These are phyloP conservation scores for Euura lappo DNA, from an alignment of 1,140 invertebrate species.

Conservation along the genomic window DNA sequence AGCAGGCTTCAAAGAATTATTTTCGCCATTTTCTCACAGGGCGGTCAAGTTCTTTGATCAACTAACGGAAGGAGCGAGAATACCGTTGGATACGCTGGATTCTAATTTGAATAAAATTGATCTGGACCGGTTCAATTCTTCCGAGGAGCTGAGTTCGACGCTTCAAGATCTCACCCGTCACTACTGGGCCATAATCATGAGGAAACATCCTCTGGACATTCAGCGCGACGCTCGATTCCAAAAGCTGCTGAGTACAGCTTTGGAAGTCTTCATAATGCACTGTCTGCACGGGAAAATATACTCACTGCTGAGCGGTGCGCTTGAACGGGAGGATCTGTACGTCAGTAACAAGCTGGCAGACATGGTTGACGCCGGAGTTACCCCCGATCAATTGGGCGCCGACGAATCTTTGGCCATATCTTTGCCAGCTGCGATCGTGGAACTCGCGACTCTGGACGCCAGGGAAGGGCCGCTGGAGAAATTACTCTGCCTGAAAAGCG, in stretches of 20 bases:
- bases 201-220: conserved; percentile 34
- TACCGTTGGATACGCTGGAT: conserved; percentile 25
- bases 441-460: conserved; percentile 39
- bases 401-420: conserved; percentile 34
- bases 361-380: conserved; percentile 29
- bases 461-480: conserved; percentile 42
- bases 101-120: conserved; percentile 27
- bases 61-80: conserved; percentile 19
- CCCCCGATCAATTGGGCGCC: conserved; percentile 42
- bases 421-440: conserved; percentile 43
- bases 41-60: conserved; percentile 37
- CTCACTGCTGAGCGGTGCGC: conserved; percentile 26
- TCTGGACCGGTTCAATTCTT: conserved; percentile 22
- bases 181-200: conserved; percentile 41
- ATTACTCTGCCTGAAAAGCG: conserved; percentile 39
- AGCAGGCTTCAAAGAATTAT: not conserved
- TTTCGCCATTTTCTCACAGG: conserved; percentile 22
- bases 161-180: conserved; percentile 38
- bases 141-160: conserved; percentile 34
- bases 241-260: conserved; percentile 37
- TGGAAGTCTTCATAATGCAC: conserved; percentile 46
- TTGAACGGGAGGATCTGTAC: conserved; percentile 32
- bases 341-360: conserved; percentile 37
- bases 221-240: conserved; percentile 47
- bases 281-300: conserved; percentile 40